Percentiles rank a stretch among this genome's conserved stretches.
Conservation (phyloP, 2,888 invertebrate species). For the Xestia ashworthii region DNA sequence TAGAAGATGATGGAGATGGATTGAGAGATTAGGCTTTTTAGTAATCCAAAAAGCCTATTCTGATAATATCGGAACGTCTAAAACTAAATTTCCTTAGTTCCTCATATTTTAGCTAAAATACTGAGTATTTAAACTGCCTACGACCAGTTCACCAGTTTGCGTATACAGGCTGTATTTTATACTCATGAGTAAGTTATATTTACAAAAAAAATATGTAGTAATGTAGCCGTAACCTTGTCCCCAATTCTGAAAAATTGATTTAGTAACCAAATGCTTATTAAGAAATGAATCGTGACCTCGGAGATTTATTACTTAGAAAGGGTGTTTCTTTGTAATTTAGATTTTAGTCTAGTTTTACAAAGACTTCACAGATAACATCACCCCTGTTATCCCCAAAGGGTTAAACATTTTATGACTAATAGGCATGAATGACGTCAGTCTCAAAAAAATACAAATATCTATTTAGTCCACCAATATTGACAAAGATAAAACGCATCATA, state of each 20-base stretch:
- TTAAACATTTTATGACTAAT: neutral
- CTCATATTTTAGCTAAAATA: neutral
- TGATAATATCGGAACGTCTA: too few species aligned
- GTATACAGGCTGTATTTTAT: conserved; percentile 12
- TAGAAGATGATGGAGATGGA: too few species aligned
- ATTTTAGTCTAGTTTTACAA: neutral
- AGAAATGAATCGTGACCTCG: neutral
- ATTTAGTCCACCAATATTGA: too few species aligned
- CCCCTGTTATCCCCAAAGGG: neutral
- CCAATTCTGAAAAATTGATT: neutral
- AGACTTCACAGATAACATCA: neutral
- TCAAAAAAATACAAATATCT: too few species aligned
- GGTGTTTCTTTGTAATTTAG: neutral
- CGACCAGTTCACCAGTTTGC: neutral
- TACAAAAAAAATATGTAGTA: neutral
- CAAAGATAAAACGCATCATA: too few species aligned
- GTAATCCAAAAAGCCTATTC: too few species aligned
- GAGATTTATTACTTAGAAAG: neutral
- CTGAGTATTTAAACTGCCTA: neutral
- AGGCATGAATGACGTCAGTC: too few species aligned
- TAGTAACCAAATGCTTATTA: neutral
- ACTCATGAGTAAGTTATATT: neutral
- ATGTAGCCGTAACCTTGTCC: conserved; percentile 2
- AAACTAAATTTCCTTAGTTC: neutral
- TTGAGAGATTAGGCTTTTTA: too few species aligned